Evolutionary conservation across 1,140 invertebrate genomes (phyloP), one percentile per base, ranked within the genome.

Genomic region (Monomorium pharaonis): DNA sequence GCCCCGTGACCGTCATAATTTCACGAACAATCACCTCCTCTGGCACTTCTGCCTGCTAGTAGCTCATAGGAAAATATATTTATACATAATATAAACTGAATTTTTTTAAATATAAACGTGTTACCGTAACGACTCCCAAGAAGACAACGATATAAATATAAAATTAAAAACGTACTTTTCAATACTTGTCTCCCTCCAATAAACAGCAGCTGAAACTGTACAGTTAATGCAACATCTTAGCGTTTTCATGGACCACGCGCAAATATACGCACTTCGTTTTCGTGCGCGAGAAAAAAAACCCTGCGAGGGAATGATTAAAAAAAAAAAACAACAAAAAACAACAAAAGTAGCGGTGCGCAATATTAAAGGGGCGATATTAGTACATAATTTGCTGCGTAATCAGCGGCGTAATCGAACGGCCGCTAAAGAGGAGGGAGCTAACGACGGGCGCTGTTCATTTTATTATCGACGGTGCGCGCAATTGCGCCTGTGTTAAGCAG

Each of bases 401-500:
- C 27, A 47, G 24, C 27, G 44, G 44, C 49, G 44, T 49, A 78
- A 78, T 77, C 18, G 21, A 75, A 58, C 6, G 72, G 16, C 33
- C 12, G 58, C 75, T n/a, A n/a, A n/a, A n/a, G 33, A 47, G 21
- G 24, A 56, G 30, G 72, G 24, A 33, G 2, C 24, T 47, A 63
- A 77, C 58, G 21, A 60, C 14, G 37, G n/a, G 37, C 24, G 56
- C 24, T 44, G 37, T n/a, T 24, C 75, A 47, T 62, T 77, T 77
- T 77, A 77, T 44, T 47, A 77, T 77, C 24, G 24, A 21, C 58
- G 56, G 24, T 63, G 42, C 21, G 56, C 37, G 37, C 44, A 62
- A 47, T 67, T 78, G 44, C 27, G 77, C 10, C 24, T 56, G 27
- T 24, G 27, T 54, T 54, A 42, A 56, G 33, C 18, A 54, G 56